These are phyloP conservation scores for Istiophorus platypterus DNA, from an alignment of 2,113 vertebrate genomes.

Conservation along the genomic window DNA sequence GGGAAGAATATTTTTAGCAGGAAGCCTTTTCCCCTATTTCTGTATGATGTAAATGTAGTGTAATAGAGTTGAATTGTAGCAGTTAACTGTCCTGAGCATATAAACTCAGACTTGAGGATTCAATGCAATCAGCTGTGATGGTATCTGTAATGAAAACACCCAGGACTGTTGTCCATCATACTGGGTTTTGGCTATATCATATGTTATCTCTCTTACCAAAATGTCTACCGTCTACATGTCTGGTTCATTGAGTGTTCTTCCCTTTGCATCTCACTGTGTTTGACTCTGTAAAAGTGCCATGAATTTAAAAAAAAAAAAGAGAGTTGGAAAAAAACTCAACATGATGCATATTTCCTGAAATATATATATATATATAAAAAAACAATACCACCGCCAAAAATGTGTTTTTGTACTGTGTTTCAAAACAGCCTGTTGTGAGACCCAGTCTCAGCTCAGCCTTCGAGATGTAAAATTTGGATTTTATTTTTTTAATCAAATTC, in stretches of 20 bases:
- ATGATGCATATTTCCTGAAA: conserved; percentile 65
- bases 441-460: neutral
- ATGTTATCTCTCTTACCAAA: conserved; percentile 2
- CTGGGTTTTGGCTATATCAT: neutral
- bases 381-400: conserved; percentile 32
- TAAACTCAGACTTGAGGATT: neutral
- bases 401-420: conserved; percentile 33
- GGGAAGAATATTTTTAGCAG: neutral
- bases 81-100: neutral
- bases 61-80: neutral
- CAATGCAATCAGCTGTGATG: neutral
- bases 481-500: neutral
- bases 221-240: conserved; percentile 32
- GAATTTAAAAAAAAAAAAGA: conserved; percentile 14
- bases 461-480: neutral
- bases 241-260: conserved; percentile 46
- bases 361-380: conserved; percentile 54
- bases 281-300: conserved; percentile 35
- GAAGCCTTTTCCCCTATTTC: neutral
- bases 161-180: neutral
- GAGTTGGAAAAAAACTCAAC: conserved; percentile 23
- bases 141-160: neutral
- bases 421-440: conserved; percentile 21
- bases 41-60: conserved; percentile 8
- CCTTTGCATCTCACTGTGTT: conserved; percentile 26